Base-by-base conservation (phyloP, 2,113 vertebrate species). In the Origma solitaria region DNA sequence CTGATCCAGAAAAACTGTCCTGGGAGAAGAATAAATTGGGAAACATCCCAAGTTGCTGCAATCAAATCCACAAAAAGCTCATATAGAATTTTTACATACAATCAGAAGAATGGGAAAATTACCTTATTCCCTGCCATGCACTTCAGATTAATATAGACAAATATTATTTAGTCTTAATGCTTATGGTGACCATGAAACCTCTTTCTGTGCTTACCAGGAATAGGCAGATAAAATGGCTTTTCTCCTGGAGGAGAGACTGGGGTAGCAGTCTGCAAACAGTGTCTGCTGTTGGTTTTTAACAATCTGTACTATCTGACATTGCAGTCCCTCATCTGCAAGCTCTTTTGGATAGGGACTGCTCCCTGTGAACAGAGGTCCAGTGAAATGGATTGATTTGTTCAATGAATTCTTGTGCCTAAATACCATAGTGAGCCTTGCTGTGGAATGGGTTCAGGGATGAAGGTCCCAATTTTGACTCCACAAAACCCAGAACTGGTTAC, bases 131-230 rank as follows among this genome's bases (percentile, higher is more conserved):
- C 91, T 69, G 86, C 91, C 40, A 53, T 94, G 82, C 77, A 77
- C 87, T 96, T 95, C 57, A 82, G 35, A 92, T 95, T 91, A 94
- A 82, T 95, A 79, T 11, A 92, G 94, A 73, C 89, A 96, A 96
- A 91, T 37, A 82, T 96, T 95, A 88, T 95, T 95, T 82, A 92
- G 13, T 82, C 60, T 49, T 94, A 90, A 89, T 93, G 78, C 50
- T 85, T 95, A 80, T 0, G 4, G 78, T 86, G 73, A 95, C 77
- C 93, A 89, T 82, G 80, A 87, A 94, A 71, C 70, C 18, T 92
- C 77, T 96, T 92, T 58, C 64, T 60, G 33, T 79, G 40, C 58
- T 88, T 84, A 76, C 37, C 37, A 49, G 47, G 44, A 95, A 60
- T 3, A 85, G 56, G 61, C 54, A 82, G 50, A 86, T 65, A 75